Percentiles rank a stretch among this genome's conserved stretches.
Conservation (phyloP, 2,797 vertebrate species). For the Gadopsis bispinosus region DNA sequence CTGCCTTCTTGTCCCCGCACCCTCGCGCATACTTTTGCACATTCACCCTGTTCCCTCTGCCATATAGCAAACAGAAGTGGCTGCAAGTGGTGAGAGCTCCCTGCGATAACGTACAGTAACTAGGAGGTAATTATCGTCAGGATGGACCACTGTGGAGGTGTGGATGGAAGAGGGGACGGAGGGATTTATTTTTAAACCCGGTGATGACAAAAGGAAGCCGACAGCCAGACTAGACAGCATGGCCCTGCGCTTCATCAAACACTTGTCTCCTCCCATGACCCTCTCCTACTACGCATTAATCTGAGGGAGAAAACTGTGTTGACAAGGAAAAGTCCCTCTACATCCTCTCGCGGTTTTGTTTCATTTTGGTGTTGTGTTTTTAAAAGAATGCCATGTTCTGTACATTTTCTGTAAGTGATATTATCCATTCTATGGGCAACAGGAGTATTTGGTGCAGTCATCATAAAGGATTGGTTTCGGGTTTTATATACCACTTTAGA, state of each 20-base stretch:
- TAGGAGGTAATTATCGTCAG: constrained; percentile 62
- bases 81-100: constrained; percentile 52
- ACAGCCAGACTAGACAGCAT: constrained; percentile 44
- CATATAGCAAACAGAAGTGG: constrained; percentile 40
- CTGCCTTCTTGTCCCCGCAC: constrained; percentile 18
- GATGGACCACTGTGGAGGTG: constrained; percentile 49
- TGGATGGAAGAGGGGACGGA: constrained; percentile 48
- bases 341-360: neutral
- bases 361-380: neutral
- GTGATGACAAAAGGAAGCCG: constrained; percentile 68
- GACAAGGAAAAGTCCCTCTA: constrained; percentile 42
- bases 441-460: neutral
- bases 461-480: neutral
- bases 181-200: constrained; percentile 83
- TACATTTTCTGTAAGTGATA: neutral
- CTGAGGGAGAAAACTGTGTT: constrained; percentile 42
- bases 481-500: neutral
- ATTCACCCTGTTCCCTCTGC: constrained; percentile 34
- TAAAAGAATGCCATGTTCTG: neutral
- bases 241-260: constrained; percentile 74
- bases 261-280: constrained; percentile 67
- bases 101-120: constrained; percentile 34
- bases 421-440: neutral
- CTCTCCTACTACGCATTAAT: constrained; percentile 50
- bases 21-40: constrained; percentile 49